Base-by-base conservation (phyloP, 2,888 invertebrate genomes). In the Diogma glabrata region DNA sequence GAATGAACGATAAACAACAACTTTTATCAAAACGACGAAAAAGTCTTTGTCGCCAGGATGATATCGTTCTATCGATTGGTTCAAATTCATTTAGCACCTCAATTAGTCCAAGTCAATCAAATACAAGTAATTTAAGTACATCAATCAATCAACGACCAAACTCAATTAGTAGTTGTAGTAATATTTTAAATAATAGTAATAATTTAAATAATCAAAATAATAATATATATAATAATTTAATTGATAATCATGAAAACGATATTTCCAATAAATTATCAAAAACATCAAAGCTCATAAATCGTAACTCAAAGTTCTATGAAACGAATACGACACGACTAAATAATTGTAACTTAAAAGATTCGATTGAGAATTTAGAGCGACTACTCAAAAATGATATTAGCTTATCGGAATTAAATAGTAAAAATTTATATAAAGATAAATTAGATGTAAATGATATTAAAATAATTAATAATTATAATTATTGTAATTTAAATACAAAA, bases 321-420 rank as follows among this genome's bases (percentile, higher is more conserved):
- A 61, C 63, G 3, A 69, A 69, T 14, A 57, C 69, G 3, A 67
- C 63, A 55, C 65, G 67, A 47, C 63, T 63, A 51, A 59, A 65
- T 12, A 57, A 60, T n/a, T 40, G 12, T 59, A 53, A 61, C 1
- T 58, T 70, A 9, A 69, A 66, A 57, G 67, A 67, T 52, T 70
- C 69, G 47, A 70, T 70, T 51, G 69, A 70, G 58, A 70, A 69
- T 55, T 57, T 70, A 14, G 69, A 69, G 57, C 67, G 67, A 23
- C 58, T 70, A 51, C 60, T 70, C 7, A 69, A 70, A 61, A 69
- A 70, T 58, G 67, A 70, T 55, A 66, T 70, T 16, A 69, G 68
- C 45, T 59, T 70, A 8, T 70, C 70, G n/a, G 46, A 46, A 9
- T 16, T 46, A 26, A 46, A 46, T 46, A 24, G 23, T 16, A 46